Evolutionary conservation across 1,140 invertebrate species (phyloP), one percentile per base, ranked within the genome.

Genomic region (Cyclina sinensis): DNA sequence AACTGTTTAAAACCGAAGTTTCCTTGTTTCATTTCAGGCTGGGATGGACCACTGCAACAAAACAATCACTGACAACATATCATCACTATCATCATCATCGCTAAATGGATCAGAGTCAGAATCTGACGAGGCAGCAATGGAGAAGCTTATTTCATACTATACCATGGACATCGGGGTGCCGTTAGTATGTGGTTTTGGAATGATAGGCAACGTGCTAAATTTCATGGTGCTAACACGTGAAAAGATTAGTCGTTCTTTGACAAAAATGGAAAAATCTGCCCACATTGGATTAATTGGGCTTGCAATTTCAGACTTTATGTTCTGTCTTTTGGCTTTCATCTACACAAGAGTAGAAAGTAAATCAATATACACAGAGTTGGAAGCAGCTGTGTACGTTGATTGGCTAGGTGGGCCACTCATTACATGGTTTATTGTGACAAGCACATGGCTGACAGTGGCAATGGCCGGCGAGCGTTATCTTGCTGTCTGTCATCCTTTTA

Each of bases 401-500:
- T 92, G 91, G 83, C 62, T 94, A 4, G 90, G 93, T 65, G 86
- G 87, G 32, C 92, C 93, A n/a, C 85, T 94, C 46, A 94, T 95
- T 59, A 95, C 94, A 21, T 90, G 93, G 35, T 95, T 95, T 90
- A 95, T 95, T 78, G 91, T 95, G 21, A 92, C 92, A 54, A 94
- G 93, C 87, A 95, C 94, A 12, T 94, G 93, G 94, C 90, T 95
- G 24, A 95, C 93, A 48, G 94, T 95, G 27, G 91, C 93, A 32
- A 95, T 95, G 94, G 94, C 94, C 7, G 94, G 91, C 0, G 93
- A 94, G 62, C 86, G 94, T 16, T 95, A 95, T 85, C 73, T 95
- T 46, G 94, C 94, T 37, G 94, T 95, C 1, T 95, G 94, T 85
- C 94, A 95, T 88, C 94, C 94, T 27, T 94, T 95, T 46, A 93